Evolutionary conservation across 2,888 invertebrate genomes (phyloP).

Genomic region (Apomyelois bistriatella): DNA sequence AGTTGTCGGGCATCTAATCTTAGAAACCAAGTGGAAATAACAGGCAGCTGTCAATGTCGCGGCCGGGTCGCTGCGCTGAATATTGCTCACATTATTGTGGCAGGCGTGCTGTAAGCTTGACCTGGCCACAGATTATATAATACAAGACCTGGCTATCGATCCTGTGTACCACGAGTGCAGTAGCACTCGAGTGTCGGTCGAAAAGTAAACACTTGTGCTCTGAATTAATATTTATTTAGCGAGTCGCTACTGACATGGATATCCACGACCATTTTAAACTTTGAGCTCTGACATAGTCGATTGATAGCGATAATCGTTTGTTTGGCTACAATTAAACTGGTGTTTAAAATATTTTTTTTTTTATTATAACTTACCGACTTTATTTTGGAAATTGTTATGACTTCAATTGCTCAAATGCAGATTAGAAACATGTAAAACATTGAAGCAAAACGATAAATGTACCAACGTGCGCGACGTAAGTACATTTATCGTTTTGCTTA

Average conservation of each 20-base stretch:
- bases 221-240: neutral
- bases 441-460: too few relatives aligned
- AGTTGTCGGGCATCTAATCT: too few relatives aligned
- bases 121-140: slow-evolving; percentile 9
- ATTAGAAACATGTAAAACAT: too few relatives aligned
- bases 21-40: too few relatives aligned
- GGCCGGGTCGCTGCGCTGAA: slow-evolving; percentile 3
- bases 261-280: neutral
- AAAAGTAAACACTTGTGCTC: slow-evolving; percentile 17
- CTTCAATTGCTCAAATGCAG: too few relatives aligned
- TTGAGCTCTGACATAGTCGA: neutral
- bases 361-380: too few relatives aligned
- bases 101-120: slow-evolving; percentile 7
- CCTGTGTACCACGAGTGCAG: neutral
- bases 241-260: neutral
- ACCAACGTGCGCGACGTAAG: too few relatives aligned
- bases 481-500: too few relatives aligned
- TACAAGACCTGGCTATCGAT: too few relatives aligned
- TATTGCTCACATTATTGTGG: slow-evolving; percentile 1
- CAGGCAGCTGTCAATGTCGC: slow-evolving; percentile 1
- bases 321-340: too few relatives aligned
- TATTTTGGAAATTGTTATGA: too few relatives aligned
- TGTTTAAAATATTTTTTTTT: too few relatives aligned
- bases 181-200: neutral
- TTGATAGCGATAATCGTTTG: neutral